Conservation (phyloP, 2,888 invertebrate species). For the Eulithis testata region DNA sequence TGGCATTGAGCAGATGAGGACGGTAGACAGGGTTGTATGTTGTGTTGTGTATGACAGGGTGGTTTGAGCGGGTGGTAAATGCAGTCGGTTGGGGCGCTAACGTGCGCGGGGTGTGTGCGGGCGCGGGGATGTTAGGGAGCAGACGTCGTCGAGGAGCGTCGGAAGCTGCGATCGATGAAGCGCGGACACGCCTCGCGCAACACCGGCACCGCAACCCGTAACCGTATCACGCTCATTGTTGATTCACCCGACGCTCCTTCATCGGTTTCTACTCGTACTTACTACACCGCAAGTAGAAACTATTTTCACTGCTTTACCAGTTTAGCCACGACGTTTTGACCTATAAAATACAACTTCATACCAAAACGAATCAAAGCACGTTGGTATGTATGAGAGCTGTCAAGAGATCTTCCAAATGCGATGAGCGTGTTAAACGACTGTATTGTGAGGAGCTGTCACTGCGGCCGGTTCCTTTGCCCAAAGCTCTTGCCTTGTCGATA, state of each 20-base stretch:
- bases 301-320: conserved; percentile 17
- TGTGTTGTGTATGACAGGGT: conserved; percentile 58
- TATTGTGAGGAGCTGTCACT: conserved; percentile 78
- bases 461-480: conserved; percentile 70
- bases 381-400: conserved; percentile 67
- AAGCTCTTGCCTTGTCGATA: conserved; percentile 58
- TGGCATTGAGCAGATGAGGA: conserved; percentile 53
- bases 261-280: conserved; percentile 39
- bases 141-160: conserved; percentile 82
- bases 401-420: conserved; percentile 74
- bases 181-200: conserved; percentile 84
- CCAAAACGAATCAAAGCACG: conserved; percentile 54
- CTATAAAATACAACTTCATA: conserved; percentile 37
- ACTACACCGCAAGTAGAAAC: not conserved
- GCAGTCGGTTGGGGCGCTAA: conserved; percentile 83
- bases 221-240: conserved; percentile 66
- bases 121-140: conserved; percentile 56
- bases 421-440: conserved; percentile 82
- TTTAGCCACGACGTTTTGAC: conserved; percentile 22
- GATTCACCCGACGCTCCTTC: conserved; percentile 62
- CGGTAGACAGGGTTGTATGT: conserved; percentile 64
- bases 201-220: conserved; percentile 57
- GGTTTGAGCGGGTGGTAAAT: conserved; percentile 77
- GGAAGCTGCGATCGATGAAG: conserved; percentile 84
- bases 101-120: conserved; percentile 65